Conservation (phyloP, 2,888 invertebrate species). For the Philaethria dido region DNA sequence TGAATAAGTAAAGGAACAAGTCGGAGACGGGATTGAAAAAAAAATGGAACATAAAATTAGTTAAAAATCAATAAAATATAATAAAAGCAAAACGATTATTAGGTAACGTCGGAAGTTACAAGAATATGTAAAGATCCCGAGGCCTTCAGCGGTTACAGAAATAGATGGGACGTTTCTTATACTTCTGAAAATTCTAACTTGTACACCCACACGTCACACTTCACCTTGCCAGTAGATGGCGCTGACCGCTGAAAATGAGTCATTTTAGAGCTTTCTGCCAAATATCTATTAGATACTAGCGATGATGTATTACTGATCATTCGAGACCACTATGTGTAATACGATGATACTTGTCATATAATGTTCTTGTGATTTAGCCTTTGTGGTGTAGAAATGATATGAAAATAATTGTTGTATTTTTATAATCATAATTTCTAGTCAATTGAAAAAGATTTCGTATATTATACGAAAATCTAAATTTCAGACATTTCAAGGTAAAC, state of each 20-base stretch:
- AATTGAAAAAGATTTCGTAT: no score
- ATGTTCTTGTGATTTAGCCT: not conserved
- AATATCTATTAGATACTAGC: constrained; percentile 20
- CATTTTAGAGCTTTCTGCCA: constrained; percentile 51
- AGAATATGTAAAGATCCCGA: constrained; percentile 58
- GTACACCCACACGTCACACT: constrained; percentile 71
- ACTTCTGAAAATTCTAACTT: constrained; percentile 76
- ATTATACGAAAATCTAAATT: no score
- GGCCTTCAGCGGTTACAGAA: constrained; percentile 77
- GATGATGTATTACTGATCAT: constrained; percentile 25
- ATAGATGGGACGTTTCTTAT: constrained; percentile 79
- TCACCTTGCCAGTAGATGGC: constrained; percentile 81
- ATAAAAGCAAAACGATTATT: constrained; percentile 50
- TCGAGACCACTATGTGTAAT: constrained; percentile 12
- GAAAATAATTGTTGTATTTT: no score
- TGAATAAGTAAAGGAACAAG: no score
- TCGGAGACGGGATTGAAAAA: not conserved
- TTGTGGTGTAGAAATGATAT: not conserved
- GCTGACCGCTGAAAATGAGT: constrained; percentile 72
- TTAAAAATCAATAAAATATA: constrained; percentile 39
- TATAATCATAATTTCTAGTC: no score
- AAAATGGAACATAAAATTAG: constrained; percentile 27
- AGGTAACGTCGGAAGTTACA: constrained; percentile 74
- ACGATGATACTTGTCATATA: not conserved
- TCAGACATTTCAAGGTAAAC: no score